Conservation (phyloP, 2,888 invertebrate genomes). For the Plebejus melissa region DNA sequence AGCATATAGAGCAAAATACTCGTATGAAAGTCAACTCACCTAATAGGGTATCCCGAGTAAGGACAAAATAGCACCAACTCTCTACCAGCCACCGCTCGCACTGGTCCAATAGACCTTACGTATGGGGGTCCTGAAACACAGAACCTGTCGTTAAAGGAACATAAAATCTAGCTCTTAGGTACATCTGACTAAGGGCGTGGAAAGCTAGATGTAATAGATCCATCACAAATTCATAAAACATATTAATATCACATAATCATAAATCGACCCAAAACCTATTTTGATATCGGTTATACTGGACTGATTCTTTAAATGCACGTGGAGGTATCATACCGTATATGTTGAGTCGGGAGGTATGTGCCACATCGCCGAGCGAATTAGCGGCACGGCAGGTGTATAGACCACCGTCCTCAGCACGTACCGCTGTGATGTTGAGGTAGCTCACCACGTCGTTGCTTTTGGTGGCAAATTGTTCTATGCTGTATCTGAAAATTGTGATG, state of each 20-base stretch:
- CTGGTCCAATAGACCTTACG: constrained; percentile 85
- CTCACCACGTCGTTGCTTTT: constrained; percentile 90
- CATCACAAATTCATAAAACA: no score
- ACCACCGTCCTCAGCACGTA: constrained; percentile 90
- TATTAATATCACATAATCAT: no score
- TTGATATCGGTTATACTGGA: no score
- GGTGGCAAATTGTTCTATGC: constrained; percentile 90
- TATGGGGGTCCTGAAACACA: constrained; percentile 83
- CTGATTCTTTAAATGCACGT: not conserved
- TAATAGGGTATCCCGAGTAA: constrained; percentile 91
- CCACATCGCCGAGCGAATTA: constrained; percentile 86
- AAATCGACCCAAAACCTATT: no score
- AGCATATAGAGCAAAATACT: not conserved
- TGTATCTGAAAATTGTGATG: constrained; percentile 69
- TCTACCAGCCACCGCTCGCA: constrained; percentile 88
- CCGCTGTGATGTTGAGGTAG: constrained; percentile 89
- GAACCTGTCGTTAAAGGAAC: not conserved
- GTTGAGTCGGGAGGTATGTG: constrained; percentile 87
- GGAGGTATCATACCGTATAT: constrained; percentile 83
- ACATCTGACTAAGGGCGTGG: no score
- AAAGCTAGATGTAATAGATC: no score
- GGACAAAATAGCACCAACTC: constrained; percentile 88
- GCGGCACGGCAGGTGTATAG: constrained; percentile 90
- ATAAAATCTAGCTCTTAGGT: no score
- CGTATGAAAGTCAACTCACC: constrained; percentile 44